Base-by-base conservation (phyloP, 2,888 invertebrate genomes). In the Incurvaria masculella region DNA sequence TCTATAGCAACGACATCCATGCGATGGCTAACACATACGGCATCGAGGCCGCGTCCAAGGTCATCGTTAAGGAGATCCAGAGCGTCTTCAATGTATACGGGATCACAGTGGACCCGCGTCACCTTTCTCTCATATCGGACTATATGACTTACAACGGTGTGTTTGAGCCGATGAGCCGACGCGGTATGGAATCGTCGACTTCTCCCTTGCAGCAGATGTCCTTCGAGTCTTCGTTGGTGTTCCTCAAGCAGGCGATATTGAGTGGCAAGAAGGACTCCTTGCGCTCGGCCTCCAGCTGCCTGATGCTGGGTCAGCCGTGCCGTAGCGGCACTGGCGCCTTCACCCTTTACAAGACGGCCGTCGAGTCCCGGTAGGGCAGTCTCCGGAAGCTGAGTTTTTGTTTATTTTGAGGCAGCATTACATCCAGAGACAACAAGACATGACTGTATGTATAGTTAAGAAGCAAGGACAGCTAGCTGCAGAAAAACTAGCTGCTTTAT, bases 171-270 rank as follows among this genome's bases (percentile, higher is more conserved):
- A 85, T 98, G 69, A 98, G 91, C 65, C 81, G 99, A 20, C 86
- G 84, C 58, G 94, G 96, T 8, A 94, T 99, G 86, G 89, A 89
- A 57, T 84, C 86, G 44, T 91, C 89, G n/a, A 82, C 94, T 0
- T 98, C 98, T 1, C 95, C 97, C 0, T 69, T 99, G 17, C 99
- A 98, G 66, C 96, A 97, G 72, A 98, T 99, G 92, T 94, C 94
- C 1, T 99, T 97, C 64, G 99, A 99, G 67, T 93, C 97, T 1
- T 90, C 95, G 2, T 74, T 94, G 52, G 84, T 84, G 55, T 97
- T 97, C 66, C 73, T 99, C 53, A 87, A 86, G 58, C 86, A 85
- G 48, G 90, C 94, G 0, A 86, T 90, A 0, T 68, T 85, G 63
- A 64, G 78, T 82, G 87, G 89, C 1, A 86, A 86, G 60, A 69